Percentiles rank a stretch among this genome's conserved stretches.
These are phyloP conservation scores for Mycteria americana DNA, from an alignment of 2,797 vertebrate genomes.

Conservation along the genomic window DNA sequence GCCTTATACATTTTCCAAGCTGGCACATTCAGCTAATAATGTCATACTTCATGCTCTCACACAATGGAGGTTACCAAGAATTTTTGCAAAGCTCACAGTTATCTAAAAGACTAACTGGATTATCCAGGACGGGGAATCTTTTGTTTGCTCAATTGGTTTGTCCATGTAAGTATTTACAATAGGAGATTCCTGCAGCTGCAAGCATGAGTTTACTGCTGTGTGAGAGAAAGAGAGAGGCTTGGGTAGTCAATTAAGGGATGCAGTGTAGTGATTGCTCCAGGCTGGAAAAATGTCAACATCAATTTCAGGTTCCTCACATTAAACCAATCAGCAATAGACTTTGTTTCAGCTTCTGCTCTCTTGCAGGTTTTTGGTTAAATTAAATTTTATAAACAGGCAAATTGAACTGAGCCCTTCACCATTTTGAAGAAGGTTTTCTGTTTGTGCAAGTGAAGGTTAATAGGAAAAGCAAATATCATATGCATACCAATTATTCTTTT, in stretches of 20 bases:
- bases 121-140: not conserved
- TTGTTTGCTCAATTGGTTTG: conserved; percentile 4
- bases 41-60: not conserved
- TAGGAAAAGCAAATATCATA: conserved; percentile 13
- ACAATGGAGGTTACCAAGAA: not conserved
- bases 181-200: not conserved
- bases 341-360: not conserved
- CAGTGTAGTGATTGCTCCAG: not conserved
- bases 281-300: conserved; percentile 7
- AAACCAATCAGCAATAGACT: not conserved
- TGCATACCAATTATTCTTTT: not conserved
- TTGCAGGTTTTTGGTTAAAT: conserved; percentile 7
- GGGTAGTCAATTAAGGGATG: conserved; percentile 5
- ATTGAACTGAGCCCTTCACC: not conserved
- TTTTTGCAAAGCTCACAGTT: not conserved
- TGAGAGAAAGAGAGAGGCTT: not conserved
- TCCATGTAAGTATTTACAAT: not conserved
- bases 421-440: not conserved
- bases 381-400: conserved; percentile 23
- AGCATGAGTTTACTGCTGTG: not conserved
- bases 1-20: not conserved
- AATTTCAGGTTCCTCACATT: conserved; percentile 2
- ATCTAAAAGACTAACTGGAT: conserved; percentile 17
- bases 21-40: not conserved
- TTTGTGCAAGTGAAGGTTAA: not conserved